A percentile compares a stretch with the other conserved stretches of the same genome.
Evolutionary conservation across 2,113 vertebrate genomes (phyloP).

Genomic region (Oryzias woworae): DNA sequence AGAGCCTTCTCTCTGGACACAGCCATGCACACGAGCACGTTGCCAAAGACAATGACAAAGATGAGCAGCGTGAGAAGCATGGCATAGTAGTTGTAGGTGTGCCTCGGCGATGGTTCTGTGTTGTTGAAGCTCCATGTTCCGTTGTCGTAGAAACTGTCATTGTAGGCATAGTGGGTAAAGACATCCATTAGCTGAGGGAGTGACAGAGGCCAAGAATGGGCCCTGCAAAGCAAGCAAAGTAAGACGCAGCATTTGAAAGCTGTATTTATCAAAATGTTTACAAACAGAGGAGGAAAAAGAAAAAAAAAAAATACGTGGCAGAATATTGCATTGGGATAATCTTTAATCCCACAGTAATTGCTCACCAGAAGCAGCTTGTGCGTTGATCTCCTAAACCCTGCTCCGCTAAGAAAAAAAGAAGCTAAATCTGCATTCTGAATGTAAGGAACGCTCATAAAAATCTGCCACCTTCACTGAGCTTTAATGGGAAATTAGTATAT

Average conservation of each 20-base stretch:
- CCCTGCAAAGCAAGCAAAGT: constrained; percentile 51
- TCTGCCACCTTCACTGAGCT: not conserved
- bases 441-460: not conserved
- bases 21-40: constrained; percentile 96
- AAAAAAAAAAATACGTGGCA: not conserved
- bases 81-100: constrained; percentile 95
- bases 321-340: not conserved
- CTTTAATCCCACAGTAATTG: constrained; percentile 7
- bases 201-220: constrained; percentile 64
- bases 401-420: not conserved
- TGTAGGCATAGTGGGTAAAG: constrained; percentile 88
- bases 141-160: constrained; percentile 81
- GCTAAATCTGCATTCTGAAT: not conserved
- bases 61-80: constrained; percentile 96
- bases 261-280: constrained; percentile 8
- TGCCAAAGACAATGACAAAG: constrained; percentile 95
- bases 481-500: not conserved
- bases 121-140: constrained; percentile 83
- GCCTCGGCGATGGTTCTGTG: constrained; percentile 75
- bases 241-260: constrained; percentile 6
- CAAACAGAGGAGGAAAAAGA: not conserved
- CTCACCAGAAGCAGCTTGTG: not conserved
- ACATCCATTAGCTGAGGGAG: constrained; percentile 86
- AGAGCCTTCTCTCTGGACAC: constrained; percentile 95
- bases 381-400: not conserved